Conservation (phyloP, 2,888 invertebrate genomes). For the Abscondita cerata region DNA sequence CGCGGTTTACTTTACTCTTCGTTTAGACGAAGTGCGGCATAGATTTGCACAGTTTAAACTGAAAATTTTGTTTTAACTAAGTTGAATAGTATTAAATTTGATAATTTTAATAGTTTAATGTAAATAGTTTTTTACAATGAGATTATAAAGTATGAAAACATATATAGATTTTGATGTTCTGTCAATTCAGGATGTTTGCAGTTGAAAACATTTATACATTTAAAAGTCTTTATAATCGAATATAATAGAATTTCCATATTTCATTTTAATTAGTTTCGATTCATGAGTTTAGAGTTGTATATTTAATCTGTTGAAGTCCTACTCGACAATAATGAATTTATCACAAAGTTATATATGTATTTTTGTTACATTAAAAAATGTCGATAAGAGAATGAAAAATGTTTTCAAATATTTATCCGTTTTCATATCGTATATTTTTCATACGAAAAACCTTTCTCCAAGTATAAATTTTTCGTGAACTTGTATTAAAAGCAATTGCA, state of each 20-base stretch:
- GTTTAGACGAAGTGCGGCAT: conserved; percentile 15
- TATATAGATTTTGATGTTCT: conserved; percentile 24
- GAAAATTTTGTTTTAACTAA: conserved; percentile 6
- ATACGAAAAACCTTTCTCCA: no score
- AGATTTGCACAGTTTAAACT: conserved; percentile 17
- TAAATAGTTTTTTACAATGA: conserved; percentile 7
- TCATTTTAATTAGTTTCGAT: conserved; percentile 31
- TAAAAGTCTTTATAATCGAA: conserved; percentile 12
- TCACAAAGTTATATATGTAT: conserved; percentile 15
- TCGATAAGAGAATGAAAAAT: conserved; percentile 21
- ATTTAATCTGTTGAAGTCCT: conserved; percentile 6
- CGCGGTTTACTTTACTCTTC: conserved; percentile 21
- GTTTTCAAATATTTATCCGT: conserved; percentile 4
- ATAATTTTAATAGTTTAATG: conserved; percentile 6
- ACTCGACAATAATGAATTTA: conserved; percentile 9
- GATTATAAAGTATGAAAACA: conserved; percentile 15
- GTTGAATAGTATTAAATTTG: conserved; percentile 8
- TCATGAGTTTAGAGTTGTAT: conserved; percentile 14
- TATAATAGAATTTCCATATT: conserved; percentile 29
- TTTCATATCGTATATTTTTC: conserved; percentile 15
- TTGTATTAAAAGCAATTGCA: background rate
- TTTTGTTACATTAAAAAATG: conserved; percentile 14
- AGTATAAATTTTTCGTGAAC: no score
- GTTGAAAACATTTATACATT: conserved; percentile 14
- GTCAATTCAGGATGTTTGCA: conserved; percentile 19